Conservation (phyloP, 2,113 vertebrate genomes). For the Hippocampus guttulatus region DNA sequence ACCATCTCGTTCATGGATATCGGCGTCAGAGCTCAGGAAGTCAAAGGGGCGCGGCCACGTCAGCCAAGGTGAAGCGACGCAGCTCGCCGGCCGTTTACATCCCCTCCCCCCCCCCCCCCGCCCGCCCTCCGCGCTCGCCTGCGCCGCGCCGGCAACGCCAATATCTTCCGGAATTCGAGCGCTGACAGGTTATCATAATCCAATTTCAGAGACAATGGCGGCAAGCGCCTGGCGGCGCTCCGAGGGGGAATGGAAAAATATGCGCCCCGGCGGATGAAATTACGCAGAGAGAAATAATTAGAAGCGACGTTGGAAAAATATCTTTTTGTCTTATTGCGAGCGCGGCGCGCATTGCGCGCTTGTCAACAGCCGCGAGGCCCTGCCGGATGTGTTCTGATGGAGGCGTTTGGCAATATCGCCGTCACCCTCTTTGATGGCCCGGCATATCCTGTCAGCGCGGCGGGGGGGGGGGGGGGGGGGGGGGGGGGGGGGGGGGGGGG, state of each 20-base stretch:
- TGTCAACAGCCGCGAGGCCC: constrained; percentile 60
- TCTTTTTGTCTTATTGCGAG: constrained; percentile 59
- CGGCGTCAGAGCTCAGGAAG: constrained; percentile 59
- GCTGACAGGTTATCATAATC: constrained; percentile 80
- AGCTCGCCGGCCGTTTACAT: constrained; percentile 32
- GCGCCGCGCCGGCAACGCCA: constrained; percentile 48
- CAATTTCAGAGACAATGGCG: constrained; percentile 77
- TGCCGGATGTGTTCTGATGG: constrained; percentile 62
- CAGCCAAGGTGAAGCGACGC: constrained; percentile 27
- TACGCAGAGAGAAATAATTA: constrained; percentile 74
- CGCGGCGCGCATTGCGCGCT: constrained; percentile 51
- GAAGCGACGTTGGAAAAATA: constrained; percentile 62
- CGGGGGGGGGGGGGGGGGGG: constrained; percentile 12
- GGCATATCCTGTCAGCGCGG: constrained; percentile 36
- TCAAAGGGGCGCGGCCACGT: constrained; percentile 40
- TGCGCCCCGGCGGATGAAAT: constrained; percentile 69
- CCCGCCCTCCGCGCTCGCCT: constrained; percentile 9
- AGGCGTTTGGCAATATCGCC: constrained; percentile 60
- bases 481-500: constrained; percentile 9
- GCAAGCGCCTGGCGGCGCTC: constrained; percentile 58
- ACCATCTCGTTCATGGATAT: constrained; percentile 47
- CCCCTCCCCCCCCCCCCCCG: constrained; percentile 33
- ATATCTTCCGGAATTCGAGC: constrained; percentile 77
- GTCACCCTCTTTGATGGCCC: constrained; percentile 61
- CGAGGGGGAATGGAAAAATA: constrained; percentile 66